Evolutionary conservation across 2,113 vertebrate genomes (phyloP), one percentile per base, ranked within the genome.

Genomic region (Erinaceus europaeus): DNA sequence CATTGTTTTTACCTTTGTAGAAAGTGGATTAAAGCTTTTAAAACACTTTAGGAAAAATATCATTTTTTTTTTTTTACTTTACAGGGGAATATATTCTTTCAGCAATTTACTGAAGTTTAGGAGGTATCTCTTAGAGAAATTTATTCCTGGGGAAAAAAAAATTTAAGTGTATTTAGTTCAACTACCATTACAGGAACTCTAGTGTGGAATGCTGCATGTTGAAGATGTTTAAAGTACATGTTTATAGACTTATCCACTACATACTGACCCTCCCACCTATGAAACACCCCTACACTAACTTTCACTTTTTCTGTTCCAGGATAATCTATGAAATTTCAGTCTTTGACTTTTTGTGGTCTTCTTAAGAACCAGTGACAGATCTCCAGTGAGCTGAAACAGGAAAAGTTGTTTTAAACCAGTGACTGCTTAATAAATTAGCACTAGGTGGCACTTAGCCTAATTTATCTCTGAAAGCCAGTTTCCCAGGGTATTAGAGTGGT

Each of bases 401-500:
- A 84, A 92, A 94, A 94, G 93, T 95, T 95, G 93, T 94, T 95
- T 95, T 95, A 95, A 95, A 95, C 94, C 86, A 86, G 86, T 92
- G 93, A 92, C 93, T 94, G 94, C 93, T 95, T 95, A 95, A 95
- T 95, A 95, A 95, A 95, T 94, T 95, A 94, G 88, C 84, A 53
- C 64, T 62, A 48, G 94, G 92, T 74, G 61, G 77, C 84, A 91
- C 73, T 84, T 92, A 86, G 92, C 86, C 50, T 92, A 92, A 94
- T 95, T 93, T 95, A 94, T 94, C 92, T 92, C 86, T 52, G 53
- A 84, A 84, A 92, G 89, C 59, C 84, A 93, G 92, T 95, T 95
- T 95, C 95, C 94, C 94, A 95, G 94, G 95, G 88, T 91, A 95
- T 94, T 81, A 65, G 86, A 94, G 89, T 92, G 93, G 94, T 84